Conservation (phyloP, 2,113 vertebrate genomes). For the Epinephelus moara region DNA sequence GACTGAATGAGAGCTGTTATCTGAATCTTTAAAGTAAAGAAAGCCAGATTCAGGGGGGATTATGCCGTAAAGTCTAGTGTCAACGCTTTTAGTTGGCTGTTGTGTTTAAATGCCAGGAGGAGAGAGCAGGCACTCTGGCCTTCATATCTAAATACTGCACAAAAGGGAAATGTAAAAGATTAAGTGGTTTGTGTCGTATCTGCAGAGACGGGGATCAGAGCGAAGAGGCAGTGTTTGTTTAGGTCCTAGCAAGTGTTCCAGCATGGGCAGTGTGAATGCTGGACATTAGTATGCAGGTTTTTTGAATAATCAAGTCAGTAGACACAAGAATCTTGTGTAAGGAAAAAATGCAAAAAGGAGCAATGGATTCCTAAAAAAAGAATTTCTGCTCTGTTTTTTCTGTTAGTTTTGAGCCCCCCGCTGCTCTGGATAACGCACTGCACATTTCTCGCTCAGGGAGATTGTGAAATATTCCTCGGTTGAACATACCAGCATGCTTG, state of each 20-base stretch:
- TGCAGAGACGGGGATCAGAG: constrained; percentile 50
- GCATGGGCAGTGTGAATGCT: constrained; percentile 1
- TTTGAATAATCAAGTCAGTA: constrained; percentile 15
- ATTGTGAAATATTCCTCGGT: constrained; percentile 50
- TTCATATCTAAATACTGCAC: constrained; percentile 53
- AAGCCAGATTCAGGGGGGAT: constrained; percentile 63
- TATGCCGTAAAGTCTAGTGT: constrained; percentile 64
- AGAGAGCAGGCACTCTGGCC: constrained; percentile 27
- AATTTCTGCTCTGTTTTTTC: constrained; percentile 7
- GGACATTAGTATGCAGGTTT: constrained; percentile 17
- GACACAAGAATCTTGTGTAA: background rate
- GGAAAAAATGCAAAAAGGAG: constrained; percentile 13
- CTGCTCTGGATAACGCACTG: constrained; percentile 14
- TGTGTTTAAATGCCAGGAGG: constrained; percentile 61
- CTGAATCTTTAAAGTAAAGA: constrained; percentile 70
- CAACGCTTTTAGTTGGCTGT: constrained; percentile 60
- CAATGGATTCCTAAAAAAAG: constrained; percentile 4
- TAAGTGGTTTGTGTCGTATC: constrained; percentile 53
- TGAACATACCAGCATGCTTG: constrained; percentile 55
- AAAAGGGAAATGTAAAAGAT: constrained; percentile 61
- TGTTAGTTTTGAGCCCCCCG: constrained; percentile 7
- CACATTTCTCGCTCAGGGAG: constrained; percentile 31
- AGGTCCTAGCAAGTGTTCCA: constrained; percentile 48
- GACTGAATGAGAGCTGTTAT: constrained; percentile 68
- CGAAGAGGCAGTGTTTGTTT: constrained; percentile 60